Evolutionary conservation across 2,888 invertebrate species (phyloP).

Genomic region (Ligdia adustata): DNA sequence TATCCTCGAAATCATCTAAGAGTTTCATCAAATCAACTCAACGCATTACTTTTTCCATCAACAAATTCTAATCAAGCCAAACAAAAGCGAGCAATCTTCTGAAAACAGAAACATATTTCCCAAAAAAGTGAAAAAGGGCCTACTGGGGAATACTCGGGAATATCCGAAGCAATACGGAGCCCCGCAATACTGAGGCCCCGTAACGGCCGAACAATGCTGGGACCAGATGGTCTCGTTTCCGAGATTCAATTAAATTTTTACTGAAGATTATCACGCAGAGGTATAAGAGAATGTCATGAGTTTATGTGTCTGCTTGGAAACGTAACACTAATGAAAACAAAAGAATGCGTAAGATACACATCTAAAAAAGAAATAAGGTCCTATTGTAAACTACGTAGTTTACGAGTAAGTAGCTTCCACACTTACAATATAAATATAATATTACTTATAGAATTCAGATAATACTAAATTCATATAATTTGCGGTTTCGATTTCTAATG

Average conservation of each 20-base stretch:
- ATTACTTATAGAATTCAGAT: too few relatives aligned
- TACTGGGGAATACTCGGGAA: constrained; percentile 51
- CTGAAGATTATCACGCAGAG: constrained; percentile 82
- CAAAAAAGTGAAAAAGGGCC: constrained; percentile 50
- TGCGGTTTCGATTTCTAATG: too few relatives aligned
- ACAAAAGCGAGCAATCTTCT: constrained; percentile 35
- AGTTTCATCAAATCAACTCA: constrained; percentile 13
- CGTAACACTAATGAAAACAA: too few relatives aligned
- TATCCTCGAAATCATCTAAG: neutral
- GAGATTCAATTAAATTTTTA: constrained; percentile 84
- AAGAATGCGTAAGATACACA: too few relatives aligned
- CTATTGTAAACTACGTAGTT: too few relatives aligned
- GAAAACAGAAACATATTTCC: constrained; percentile 42
- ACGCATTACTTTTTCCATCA: constrained; percentile 29
- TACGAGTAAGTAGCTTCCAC: too few relatives aligned
- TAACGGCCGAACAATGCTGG: constrained; percentile 52
- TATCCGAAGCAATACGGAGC: constrained; percentile 46
- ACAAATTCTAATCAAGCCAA: constrained; percentile 34
- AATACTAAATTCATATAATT: too few relatives aligned
- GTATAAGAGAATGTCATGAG: constrained; percentile 39
- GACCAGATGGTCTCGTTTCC: constrained; percentile 71
- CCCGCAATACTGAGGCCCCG: constrained; percentile 30
- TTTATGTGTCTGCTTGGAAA: constrained; percentile 31
- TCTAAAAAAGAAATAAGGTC: too few relatives aligned
- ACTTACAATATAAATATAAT: too few relatives aligned